Base-by-base conservation (phyloP, 2,797 vertebrate species). In the Menidia menidia region DNA sequence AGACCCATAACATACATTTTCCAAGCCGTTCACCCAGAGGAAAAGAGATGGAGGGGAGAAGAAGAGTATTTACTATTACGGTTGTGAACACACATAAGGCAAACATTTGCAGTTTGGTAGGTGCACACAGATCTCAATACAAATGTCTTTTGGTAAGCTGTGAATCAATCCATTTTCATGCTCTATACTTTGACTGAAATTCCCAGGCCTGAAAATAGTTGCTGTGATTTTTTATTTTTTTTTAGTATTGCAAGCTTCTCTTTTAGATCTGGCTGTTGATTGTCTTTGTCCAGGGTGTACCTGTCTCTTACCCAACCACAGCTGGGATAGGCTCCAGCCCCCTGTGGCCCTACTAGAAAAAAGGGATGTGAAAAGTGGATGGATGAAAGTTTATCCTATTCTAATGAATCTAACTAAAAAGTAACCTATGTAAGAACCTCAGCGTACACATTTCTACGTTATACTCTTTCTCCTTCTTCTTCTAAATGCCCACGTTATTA, bases 1-100 rank as follows among this genome's bases (percentile, higher is more conserved):
- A 92, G 92, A 97, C 93, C 93, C 95, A 95, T 94, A 97, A 96
- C 95, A 96, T 94, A 95, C 94, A 95, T 95, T 95, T 96, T 94
- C 94, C 94, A 95, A 91, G 85, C 88, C 77, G 71, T 75, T 82
- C 80, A 83, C 81, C 76, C 85, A 79, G 59, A 85, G 87, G 81
- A 86, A 66, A 75, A 68, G 66, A 69, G 64, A 62, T 4, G 12
- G 64, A 80, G 80, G 75, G 51, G 66, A 66, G 62, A 30, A 56
- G 63, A 73, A 35, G 62, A 73, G 56, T 77, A 62, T 87, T 87
- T 87, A 87, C 79, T 70, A 80, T 78, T 67, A 75, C 64, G 0
- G 10, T 55, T 68, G 65, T 78, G 56, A 59, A 31, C 66, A 31
- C 66, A 4, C 57, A 67, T 30, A 30, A 57, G 47, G 25, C 78